These are phyloP conservation scores for Odocoileus virginianus DNA, from an alignment of 2,113 vertebrate species.

Conservation along the genomic window DNA sequence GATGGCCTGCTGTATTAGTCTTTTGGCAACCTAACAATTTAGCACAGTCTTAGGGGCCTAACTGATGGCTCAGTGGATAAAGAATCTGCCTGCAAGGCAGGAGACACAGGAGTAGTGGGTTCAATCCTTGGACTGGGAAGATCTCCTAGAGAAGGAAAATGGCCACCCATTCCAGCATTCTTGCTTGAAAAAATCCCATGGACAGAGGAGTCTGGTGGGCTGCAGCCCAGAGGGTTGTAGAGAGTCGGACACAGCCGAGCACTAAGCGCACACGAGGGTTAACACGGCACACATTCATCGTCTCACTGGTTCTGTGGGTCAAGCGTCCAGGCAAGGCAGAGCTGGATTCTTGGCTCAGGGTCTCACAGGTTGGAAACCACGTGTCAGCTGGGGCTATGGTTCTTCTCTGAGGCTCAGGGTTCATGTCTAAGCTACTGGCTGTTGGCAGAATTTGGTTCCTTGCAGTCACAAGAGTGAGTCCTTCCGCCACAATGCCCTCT, in stretches of 20 bases:
- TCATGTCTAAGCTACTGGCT: neutral
- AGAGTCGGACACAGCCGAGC: neutral
- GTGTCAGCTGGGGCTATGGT: neutral
- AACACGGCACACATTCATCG: rapidly evolving
- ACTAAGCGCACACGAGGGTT: neutral
- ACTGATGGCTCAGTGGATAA: neutral
- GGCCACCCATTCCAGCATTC: neutral
- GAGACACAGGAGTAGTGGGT: neutral
- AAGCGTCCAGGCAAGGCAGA: rapidly evolving
- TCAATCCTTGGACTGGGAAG: neutral
- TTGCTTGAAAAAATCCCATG: neutral
- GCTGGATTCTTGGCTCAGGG: neutral
- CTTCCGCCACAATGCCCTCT: neutral
- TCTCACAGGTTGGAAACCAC: neutral
- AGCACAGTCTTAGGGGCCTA: neutral
- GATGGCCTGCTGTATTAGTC: neutral
- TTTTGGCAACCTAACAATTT: neutral
- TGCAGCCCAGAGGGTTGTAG: neutral
- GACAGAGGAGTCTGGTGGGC: neutral
- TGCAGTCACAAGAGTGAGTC: neutral
- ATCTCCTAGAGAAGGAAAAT: neutral
- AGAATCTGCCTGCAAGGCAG: neutral
- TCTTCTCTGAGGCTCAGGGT: neutral
- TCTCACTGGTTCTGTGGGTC: rapidly evolving
- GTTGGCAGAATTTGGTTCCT: neutral